Evolutionary conservation across 2,113 vertebrate genomes (phyloP), one percentile per base, ranked within the genome.

Genomic region (Antennarius striatus): DNA sequence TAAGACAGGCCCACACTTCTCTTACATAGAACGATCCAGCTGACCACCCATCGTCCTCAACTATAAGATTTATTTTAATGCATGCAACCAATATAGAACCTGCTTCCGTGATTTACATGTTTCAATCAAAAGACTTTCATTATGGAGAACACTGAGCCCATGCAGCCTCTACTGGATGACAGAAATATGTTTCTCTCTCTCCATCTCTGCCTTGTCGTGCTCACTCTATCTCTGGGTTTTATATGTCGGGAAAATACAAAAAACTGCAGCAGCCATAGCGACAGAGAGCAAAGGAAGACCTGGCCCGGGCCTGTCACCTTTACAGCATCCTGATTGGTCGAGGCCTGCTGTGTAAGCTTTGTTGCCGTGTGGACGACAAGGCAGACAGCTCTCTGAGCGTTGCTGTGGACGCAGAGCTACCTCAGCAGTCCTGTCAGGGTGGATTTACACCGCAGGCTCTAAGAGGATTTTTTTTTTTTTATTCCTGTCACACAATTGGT

Each of bases 221-320:
- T 65, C 56, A 12, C 28, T 60, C 71, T 9, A 30, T 75, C 66
- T 73, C 68, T 48, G 29, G 32, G 56, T 66, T 79, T 80, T 62
- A n/a, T 63, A 71, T 85, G 60, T 66, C 63, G 82, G 77, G 68
- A 82, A 81, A 83, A 88, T 60, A 82, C 62, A 80, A 73, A 78
- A 81, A 17, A 28, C 29, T 36, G 17, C 82, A 82, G 88, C 88
- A 89, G 80, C 88, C 88, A 90, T 91, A 88, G 90, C 82, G 90
- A 90, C 90, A 90, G 87, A 86, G 84, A 86, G 87, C 62, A 83
- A 83, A 84, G 81, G 84, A 88, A 86, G 86, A 86, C 86, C 88
- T 85, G 90, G 82, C 76, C 85, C 63, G 49, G 85, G 85, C 88
- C 84, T 81, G 88, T 83, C 89, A 88, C 88, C 87, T 87, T 80